Evolutionary conservation across 2,888 invertebrate species (phyloP).

Genomic region (Tachina fera): DNA sequence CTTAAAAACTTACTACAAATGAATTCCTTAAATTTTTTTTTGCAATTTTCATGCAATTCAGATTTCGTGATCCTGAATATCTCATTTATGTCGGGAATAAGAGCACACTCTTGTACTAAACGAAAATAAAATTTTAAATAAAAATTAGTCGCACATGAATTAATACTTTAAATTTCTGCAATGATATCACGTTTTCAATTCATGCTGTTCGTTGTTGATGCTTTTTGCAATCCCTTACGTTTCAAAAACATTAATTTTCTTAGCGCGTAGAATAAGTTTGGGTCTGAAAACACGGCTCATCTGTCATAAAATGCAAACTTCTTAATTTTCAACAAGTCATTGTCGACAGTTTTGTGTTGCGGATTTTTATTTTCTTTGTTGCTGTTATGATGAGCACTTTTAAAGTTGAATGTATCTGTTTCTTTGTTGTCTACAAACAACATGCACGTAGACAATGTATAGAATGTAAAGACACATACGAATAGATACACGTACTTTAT

Average conservation of each 20-base stretch:
- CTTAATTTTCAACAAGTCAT: constrained; percentile 81
- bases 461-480: constrained; percentile 39
- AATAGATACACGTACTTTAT: constrained; percentile 29
- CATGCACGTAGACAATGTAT: constrained; percentile 48
- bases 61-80: no score
- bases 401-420: constrained; percentile 55
- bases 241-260: constrained; percentile 37
- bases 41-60: no score
- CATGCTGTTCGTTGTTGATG: neutral
- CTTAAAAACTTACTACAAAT: no score
- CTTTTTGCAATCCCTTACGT: constrained; percentile 35
- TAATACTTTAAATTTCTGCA: constrained; percentile 20
- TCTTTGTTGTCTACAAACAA: constrained; percentile 59
- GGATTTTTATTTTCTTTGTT: constrained; percentile 27
- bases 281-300: constrained; percentile 77
- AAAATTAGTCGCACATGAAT: neutral
- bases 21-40: no score
- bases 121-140: neutral
- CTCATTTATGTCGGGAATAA: no score
- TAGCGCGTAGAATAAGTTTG: constrained; percentile 59
- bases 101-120: neutral
- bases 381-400: constrained; percentile 38
- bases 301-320: constrained; percentile 81
- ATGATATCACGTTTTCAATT: constrained; percentile 26
- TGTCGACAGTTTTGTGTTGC: constrained; percentile 74